phyloP scores from a whole-genome alignment of 2,888 invertebrate species.

The Molorchus minor region DNA sequence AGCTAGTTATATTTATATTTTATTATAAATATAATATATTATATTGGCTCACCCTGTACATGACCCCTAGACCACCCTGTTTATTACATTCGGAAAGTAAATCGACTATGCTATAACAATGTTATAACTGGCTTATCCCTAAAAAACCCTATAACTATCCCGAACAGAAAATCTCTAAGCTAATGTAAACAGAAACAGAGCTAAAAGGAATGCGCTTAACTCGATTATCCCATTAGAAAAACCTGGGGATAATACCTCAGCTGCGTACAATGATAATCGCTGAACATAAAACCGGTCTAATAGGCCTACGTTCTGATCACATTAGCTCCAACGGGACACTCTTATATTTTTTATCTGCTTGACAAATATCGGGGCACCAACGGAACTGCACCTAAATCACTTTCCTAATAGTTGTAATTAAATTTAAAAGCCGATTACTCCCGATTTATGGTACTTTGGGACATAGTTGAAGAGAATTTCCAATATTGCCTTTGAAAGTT shows the following conservation, averaged over 20 bases:
- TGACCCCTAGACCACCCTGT: no score
- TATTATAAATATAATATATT: no score
- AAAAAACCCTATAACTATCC: no score
- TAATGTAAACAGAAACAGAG: constrained; percentile 10
- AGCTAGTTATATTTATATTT: no score
- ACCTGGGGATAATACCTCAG: constrained; percentile 16
- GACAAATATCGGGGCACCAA: constrained; percentile 16
- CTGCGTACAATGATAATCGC: constrained; percentile 15
- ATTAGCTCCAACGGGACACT: constrained; percentile 22
- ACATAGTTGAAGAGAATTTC: constrained; percentile 5
- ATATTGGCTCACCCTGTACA: no score
- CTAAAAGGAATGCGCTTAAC: constrained; percentile 15
- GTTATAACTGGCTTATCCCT: no score
- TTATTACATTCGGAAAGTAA: no score
- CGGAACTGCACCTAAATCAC: constrained; percentile 25
- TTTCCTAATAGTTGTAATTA: constrained; percentile 33
- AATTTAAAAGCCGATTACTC: constrained; percentile 25
- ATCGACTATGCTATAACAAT: no score
- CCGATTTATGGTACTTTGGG: constrained; percentile 17
- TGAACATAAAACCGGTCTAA: constrained; percentile 17
- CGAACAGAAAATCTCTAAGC: no score
- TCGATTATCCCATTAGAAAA: constrained; percentile 24
- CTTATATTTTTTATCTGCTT: constrained; percentile 22
- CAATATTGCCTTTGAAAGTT: not conserved
- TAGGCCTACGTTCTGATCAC: constrained; percentile 22